A percentile compares a stretch with the other conserved stretches of the same genome.
phyloP scores from a whole-genome alignment of 2,888 invertebrate genomes.

The Philonicus albiceps region DNA sequence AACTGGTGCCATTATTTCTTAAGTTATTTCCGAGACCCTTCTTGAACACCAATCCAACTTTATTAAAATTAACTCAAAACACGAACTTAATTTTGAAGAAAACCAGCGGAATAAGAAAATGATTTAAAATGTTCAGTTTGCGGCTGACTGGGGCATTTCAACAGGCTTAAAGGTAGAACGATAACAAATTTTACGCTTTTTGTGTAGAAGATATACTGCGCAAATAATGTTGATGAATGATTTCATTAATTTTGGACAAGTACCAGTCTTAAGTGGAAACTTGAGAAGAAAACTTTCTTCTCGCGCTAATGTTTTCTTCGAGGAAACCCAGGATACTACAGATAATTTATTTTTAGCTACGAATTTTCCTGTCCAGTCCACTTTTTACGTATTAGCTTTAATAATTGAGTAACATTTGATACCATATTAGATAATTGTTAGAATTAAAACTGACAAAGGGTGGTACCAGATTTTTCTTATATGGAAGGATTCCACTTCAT shows the following conservation, averaged over 20 bases:
- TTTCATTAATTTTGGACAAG: background rate
- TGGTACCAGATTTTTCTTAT: too few relatives aligned
- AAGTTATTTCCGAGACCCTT: background rate
- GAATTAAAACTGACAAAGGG: background rate
- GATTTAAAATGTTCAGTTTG: background rate
- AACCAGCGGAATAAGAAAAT: background rate
- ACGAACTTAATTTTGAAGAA: background rate
- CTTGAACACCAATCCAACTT: background rate
- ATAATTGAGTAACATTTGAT: background rate
- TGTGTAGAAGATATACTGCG: background rate
- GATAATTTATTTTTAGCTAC: background rate
- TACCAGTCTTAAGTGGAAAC: background rate
- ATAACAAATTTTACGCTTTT: background rate
- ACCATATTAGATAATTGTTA: background rate
- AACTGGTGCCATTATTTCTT: background rate
- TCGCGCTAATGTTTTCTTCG: background rate
- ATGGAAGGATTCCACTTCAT: too few relatives aligned
- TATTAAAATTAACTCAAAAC: conserved; percentile 24
- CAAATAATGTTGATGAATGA: background rate
- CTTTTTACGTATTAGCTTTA: background rate
- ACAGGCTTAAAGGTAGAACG: background rate
- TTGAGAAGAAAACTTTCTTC: background rate
- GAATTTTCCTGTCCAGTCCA: background rate
- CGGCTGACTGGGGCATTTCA: background rate
- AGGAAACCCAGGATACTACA: background rate